These are phyloP conservation scores for Actinemys pallida DNA, from an alignment of 2,113 vertebrate species.

Conservation along the genomic window DNA sequence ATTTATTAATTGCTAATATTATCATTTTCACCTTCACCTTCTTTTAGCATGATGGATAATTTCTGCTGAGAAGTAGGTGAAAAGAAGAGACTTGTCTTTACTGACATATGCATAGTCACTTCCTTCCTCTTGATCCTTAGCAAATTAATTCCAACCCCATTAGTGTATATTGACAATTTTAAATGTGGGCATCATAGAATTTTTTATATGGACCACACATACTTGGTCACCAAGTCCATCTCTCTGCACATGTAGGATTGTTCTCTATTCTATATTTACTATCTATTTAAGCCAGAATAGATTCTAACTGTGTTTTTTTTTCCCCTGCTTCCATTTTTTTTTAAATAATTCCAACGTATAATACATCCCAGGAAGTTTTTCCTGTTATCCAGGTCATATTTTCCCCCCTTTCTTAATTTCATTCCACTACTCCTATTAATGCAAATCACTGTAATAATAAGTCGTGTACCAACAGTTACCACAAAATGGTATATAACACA, in stretches of 20 bases:
- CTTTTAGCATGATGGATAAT: background rate
- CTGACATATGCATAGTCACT: background rate
- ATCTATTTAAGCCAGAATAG: background rate
- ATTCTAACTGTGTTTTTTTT: background rate
- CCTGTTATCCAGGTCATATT: background rate
- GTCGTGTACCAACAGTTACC: background rate
- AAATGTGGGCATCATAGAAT: background rate
- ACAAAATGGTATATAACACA: background rate
- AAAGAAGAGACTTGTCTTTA: background rate
- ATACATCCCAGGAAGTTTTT: background rate
- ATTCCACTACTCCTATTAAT: background rate
- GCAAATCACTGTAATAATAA: background rate
- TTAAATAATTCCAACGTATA: background rate
- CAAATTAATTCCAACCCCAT: background rate
- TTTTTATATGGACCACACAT: background rate
- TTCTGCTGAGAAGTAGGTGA: background rate
- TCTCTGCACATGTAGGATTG: background rate
- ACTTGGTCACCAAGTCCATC: background rate
- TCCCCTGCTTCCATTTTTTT: background rate
- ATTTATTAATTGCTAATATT: too few species aligned
- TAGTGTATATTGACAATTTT: background rate
- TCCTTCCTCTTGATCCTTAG: background rate
- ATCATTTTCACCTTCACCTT: background rate
- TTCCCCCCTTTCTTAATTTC: background rate
- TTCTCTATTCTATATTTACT: background rate